Base-by-base conservation (phyloP, 2,797 vertebrate genomes). In the Molossus alvarezi region DNA sequence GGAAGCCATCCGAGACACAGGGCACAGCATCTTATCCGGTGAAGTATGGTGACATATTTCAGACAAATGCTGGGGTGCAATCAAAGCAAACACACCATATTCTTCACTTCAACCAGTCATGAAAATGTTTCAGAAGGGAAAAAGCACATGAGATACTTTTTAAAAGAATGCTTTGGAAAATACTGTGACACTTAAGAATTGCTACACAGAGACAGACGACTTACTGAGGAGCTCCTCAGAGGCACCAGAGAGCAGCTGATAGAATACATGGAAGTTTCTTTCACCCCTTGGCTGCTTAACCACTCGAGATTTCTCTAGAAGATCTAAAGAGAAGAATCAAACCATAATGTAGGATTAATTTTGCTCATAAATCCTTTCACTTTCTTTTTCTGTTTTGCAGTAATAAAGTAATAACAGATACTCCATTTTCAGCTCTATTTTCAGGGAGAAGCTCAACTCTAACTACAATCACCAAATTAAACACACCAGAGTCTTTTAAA, bases 261-360 rank as follows among this genome's bases (percentile, higher is more conserved):
- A 99, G 98, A 99, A 99, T 98, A 99, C 92, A 92, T 99, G 99
- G 98, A 99, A 99, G 98, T 99, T 99, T 98, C 99, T 99, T 98
- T 99, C 99, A 67, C 99, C 99, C 97, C 99, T 98, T 10, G 99
- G 99, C 98, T 99, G 99, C 95, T 99, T 99, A 60, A 99, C 99
- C 94, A 99, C 99, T 73, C 99, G 99, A 21, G 99, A 99, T 97
- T 99, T 99, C 98, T 99, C 99, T 87, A 99, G 98, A 37, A 99
- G 99, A 98, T 99, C 99, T 99, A 96, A 97, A 96, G 82, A 95
- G 9, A 96, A 87, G 97, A 77, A 84, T 62, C 84, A 92, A 97
- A 86, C 3, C 53, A 48, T 3, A 85, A 27, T 8, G 87, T 20
- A 8, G 67, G 77, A 95, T 29, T 12, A 13, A 48, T 64, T 88